These are phyloP conservation scores for Pristis pectinata DNA, from an alignment of 2,797 vertebrate species.

Conservation along the genomic window DNA sequence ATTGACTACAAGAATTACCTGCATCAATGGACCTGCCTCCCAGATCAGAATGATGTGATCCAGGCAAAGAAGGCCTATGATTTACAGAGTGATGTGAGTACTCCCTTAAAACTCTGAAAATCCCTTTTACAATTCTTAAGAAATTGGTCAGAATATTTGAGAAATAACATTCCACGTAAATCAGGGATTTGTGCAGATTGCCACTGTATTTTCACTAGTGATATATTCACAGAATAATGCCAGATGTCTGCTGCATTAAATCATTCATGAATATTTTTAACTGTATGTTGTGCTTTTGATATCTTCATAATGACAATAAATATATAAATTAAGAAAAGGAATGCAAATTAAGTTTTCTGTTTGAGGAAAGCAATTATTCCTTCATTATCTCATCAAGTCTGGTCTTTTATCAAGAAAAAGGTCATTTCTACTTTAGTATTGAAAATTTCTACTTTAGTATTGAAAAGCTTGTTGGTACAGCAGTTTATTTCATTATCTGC, in stretches of 20 bases:
- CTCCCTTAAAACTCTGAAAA: background rate
- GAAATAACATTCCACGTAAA: background rate
- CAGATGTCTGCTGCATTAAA: background rate
- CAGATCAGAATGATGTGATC: slow-evolving; percentile 39
- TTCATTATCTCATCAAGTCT: background rate
- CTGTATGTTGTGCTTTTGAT: background rate
- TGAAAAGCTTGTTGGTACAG: background rate
- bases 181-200: background rate
- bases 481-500: background rate
- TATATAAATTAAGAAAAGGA: background rate
- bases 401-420: background rate
- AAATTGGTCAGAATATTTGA: background rate
- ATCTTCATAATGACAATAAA: background rate
- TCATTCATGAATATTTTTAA: background rate
- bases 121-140: background rate
- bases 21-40: slow-evolving; percentile 37
- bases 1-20: slow-evolving; percentile 34
- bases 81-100: slow-evolving; percentile 38
- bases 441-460: background rate
- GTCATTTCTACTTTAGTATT: background rate
- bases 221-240: background rate
- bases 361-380: background rate
- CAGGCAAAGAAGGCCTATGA: slow-evolving; percentile 39
- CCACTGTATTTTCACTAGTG: background rate
- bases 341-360: background rate